Evolutionary conservation across 2,797 vertebrate genomes (phyloP).

Genomic region (Mormyrops boulengeri): DNA sequence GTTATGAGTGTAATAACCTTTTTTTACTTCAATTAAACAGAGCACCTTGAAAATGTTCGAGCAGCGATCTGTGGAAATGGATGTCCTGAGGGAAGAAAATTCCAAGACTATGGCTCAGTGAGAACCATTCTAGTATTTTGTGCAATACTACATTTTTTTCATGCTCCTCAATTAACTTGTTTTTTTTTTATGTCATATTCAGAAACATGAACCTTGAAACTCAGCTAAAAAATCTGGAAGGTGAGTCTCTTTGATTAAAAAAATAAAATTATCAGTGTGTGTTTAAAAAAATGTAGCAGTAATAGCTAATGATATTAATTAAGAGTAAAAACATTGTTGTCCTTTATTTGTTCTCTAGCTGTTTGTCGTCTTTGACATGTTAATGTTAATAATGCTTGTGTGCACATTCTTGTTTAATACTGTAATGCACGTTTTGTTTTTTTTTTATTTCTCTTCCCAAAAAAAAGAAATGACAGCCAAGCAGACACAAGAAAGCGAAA

Average conservation of each 20-base stretch:
- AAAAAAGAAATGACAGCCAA: conserved; percentile 64
- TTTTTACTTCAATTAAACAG: conserved; percentile 44
- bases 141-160: background rate
- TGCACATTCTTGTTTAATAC: background rate
- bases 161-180: conserved; percentile 6
- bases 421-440: background rate
- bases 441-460: conserved; percentile 6
- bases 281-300: background rate
- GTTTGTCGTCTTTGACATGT: background rate
- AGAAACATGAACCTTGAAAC: conserved; percentile 77
- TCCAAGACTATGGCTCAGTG: conserved; percentile 56
- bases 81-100: conserved; percentile 70
- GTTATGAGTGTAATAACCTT: background rate
- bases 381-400: background rate
- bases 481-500: conserved; percentile 67
- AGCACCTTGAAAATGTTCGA: conserved; percentile 66
- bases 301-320: background rate
- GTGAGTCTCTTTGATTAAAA: conserved; percentile 50
- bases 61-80: conserved; percentile 64
- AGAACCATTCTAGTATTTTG: conserved; percentile 40
- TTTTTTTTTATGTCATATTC: conserved; percentile 21
- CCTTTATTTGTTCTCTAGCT: background rate
- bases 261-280: background rate
- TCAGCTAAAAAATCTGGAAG: conserved; percentile 73
- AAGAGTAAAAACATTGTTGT: background rate